phyloP scores from a whole-genome alignment of 2,888 invertebrate species.

The Mechanitis mazaeus region DNA sequence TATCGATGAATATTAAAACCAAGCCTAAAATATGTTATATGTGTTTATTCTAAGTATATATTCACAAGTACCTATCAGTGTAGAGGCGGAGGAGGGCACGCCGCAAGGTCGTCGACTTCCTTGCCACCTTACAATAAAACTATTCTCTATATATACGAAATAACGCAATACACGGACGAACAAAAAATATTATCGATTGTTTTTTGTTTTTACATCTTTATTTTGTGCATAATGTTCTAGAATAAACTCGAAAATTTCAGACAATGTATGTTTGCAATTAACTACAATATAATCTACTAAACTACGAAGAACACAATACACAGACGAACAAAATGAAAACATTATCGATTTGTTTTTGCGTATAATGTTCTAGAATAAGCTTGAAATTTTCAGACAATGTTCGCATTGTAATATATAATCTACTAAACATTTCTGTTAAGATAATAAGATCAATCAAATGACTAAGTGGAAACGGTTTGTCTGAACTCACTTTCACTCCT shows the following conservation, averaged over 20 bases:
- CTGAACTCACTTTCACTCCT: conserved; percentile 71
- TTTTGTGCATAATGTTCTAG: too few species aligned
- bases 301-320: background rate
- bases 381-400: too few species aligned
- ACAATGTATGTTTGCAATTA: too few species aligned
- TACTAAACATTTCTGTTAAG: background rate
- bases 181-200: background rate
- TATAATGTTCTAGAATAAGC: too few species aligned
- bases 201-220: too few species aligned
- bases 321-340: conserved; percentile 2
- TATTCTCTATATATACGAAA: conserved; percentile 10
- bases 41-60: background rate
- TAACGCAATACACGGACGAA: background rate
- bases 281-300: too few species aligned
- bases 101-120: conserved; percentile 70
- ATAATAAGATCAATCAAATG: conserved; percentile 17
- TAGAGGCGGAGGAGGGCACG: conserved; percentile 42
- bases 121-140: conserved; percentile 44
- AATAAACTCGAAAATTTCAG: too few species aligned
- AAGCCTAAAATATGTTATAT: too few species aligned
- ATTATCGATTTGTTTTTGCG: too few species aligned
- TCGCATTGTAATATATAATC: too few species aligned
- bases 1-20: too few species aligned
- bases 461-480: conserved; percentile 30
- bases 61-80: conserved; percentile 18